Evolutionary conservation across 2,113 vertebrate genomes (phyloP), one percentile per base, ranked within the genome.

Genomic region (Clarias magur): DNA sequence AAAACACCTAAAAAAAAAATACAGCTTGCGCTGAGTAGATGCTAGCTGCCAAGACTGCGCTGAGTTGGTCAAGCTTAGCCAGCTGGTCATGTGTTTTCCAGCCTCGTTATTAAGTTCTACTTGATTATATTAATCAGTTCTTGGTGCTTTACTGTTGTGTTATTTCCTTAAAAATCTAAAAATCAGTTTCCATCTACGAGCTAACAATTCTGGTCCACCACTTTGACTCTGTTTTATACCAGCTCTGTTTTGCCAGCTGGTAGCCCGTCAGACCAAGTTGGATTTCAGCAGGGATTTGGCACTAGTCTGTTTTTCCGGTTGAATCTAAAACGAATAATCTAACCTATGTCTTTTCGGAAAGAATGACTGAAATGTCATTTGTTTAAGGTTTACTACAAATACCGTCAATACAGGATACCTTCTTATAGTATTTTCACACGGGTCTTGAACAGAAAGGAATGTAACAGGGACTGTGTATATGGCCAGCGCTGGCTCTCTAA

Each of bases 401-500:
- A 38, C n/a, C 11, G 30, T 59, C 38, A 19, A 12, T 65, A 27
- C 11, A 5, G 38, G 7, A 8, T 48, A 48, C 57, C 23, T 54
- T 57, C 63, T 78, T 79, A 21, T 65, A 60, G 60, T 57, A 30
- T 70, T 70, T 86, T 80, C 78, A 48, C 65, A 80, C n/a, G 76
- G 78, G 30, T 70, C 34, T 30, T 65, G 76, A 80, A 54, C 73
- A 84, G 65, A 84, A 73, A 54, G 59, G 80, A 82, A 81, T 75
- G 25, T 82, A 90, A 34, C 83, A 89, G 91, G 90, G 92, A 92
- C 73, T 88, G 88, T 91, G 81, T 84, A 84, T 92, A 89, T 92
- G 89, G 91, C 90, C 90, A 88, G 90, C 75, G 83, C 81, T 88
- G 91, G 91, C 92, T 89, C 91, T 89, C 92, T 94, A 94, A 93